A percentile compares a stretch with the other conserved stretches of the same genome.
Evolutionary conservation across 2,888 invertebrate species (phyloP).

Genomic region (Rotaria macrura): DNA sequence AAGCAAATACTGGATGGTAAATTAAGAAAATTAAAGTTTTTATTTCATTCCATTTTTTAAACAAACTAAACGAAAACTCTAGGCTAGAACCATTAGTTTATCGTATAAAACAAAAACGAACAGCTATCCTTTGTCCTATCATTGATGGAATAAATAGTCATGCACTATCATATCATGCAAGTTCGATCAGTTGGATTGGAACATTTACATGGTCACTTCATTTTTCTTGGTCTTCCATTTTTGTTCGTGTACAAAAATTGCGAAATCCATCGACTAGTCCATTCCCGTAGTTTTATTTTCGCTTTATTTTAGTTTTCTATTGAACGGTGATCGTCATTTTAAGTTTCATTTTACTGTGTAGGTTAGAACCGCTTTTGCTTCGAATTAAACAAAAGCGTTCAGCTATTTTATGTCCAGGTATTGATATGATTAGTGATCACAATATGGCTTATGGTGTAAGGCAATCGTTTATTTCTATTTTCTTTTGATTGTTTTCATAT

Average conservation of each 20-base stretch:
- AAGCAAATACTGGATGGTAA: slow-evolving; percentile 45
- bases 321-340: no score
- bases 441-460: slow-evolving; percentile 59
- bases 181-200: slow-evolving; percentile 16
- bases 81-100: slow-evolving; percentile 57
- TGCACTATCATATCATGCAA: slow-evolving; percentile 59
- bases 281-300: neutral
- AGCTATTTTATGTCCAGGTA: slow-evolving; percentile 80
- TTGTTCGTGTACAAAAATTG: neutral
- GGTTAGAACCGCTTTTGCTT: slow-evolving; percentile 74
- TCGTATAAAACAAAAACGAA: slow-evolving; percentile 67
- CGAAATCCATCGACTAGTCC: slow-evolving; percentile 20
- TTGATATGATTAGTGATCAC: slow-evolving; percentile 77
- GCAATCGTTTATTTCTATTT: neutral
- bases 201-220: slow-evolving; percentile 32
- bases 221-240: slow-evolving; percentile 46
- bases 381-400: slow-evolving; percentile 69
- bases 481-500: no score
- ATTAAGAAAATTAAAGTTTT: slow-evolving; percentile 15
- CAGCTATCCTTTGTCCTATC: slow-evolving; percentile 76
- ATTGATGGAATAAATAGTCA: slow-evolving; percentile 82
- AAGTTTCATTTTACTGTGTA: no score
- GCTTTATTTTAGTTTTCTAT: neutral
- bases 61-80: neutral
- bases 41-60: no score